These are phyloP conservation scores for Botia almorhae DNA, from an alignment of 2,797 vertebrate species.

Conservation along the genomic window DNA sequence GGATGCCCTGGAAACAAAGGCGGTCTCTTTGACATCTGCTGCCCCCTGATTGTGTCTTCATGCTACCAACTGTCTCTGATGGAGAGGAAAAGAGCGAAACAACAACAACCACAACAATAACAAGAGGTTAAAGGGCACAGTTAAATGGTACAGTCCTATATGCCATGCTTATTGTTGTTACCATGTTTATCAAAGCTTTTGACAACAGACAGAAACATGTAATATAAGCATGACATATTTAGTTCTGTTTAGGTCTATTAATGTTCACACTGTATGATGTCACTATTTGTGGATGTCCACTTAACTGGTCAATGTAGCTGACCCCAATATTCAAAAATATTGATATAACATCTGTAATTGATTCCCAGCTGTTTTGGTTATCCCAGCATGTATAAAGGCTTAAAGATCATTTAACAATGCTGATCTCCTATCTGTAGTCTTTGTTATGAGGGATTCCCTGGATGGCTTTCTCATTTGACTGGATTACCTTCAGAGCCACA, in stretches of 20 bases:
- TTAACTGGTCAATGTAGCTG: neutral
- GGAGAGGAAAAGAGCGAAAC: conserved; percentile 23
- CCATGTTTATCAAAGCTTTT: neutral
- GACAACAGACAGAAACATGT: neutral
- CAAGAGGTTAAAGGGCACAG: conserved; percentile 34
- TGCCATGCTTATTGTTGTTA: neutral
- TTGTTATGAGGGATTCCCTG: conserved; percentile 31
- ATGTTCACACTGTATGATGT: neutral
- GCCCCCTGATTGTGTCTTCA: conserved; percentile 70
- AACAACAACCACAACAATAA: conserved; percentile 23
- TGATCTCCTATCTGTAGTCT: conserved; percentile 35
- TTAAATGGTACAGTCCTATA: neutral
- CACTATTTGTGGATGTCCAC: neutral
- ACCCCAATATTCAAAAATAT: neutral
- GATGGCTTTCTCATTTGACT: conserved; percentile 14
- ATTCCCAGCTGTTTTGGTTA: no score
- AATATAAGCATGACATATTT: neutral
- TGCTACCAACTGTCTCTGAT: conserved; percentile 73
- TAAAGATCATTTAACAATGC: conserved; percentile 39
- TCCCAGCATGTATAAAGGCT: neutral
- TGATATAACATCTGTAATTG: no score
- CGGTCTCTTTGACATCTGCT: conserved; percentile 80
- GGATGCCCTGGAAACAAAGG: conserved; percentile 76
- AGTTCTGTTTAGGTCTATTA: neutral
- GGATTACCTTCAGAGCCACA: conserved; percentile 26